Evolutionary conservation across 2,113 vertebrate genomes (phyloP), one percentile per base, ranked within the genome.

Genomic region (Sorex araneus): DNA sequence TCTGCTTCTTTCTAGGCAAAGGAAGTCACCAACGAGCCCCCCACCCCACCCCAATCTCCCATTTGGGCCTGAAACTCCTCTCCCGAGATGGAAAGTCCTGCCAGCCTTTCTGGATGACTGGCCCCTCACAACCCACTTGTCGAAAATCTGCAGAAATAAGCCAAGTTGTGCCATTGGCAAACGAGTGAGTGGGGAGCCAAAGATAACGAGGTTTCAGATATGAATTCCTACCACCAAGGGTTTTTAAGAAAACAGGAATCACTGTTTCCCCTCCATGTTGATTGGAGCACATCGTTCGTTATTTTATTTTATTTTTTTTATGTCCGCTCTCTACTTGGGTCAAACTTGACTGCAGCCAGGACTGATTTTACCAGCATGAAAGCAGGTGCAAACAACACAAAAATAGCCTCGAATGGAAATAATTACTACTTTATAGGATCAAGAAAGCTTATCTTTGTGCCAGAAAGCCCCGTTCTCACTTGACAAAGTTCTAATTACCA

Each of bases 361-460:
- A 50, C n/a, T 79, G 79, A 92, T 75, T 93, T 84, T 25, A 16
- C 75, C 92, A 78, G 93, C 84, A 57, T 36, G 27, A 91, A 89
- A 91, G 36, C 50, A 86, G 93, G 84, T 94, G 75, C 12, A 82
- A 91, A 80, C 40, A 80, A 77, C 75, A 93, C 77, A 84, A 92
- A 94, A 90, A 93, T 92, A 93, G n/a, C 73, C 18, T 83, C 50
- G 50, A 80, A 63, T 90, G 71, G 79, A 92, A 95, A 95, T 85
- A 83, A 89, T 89, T 81, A 60, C 77, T 64, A 84, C 21, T 64
- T 90, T 64, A 76, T 79, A 60, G 76, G 30, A 83, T 90, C 70
- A 88, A 85, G 78, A 85, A 88, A 93, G 16, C 7, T 2, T 47
- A 85, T 76, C 60, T 79, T 93, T 77, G 70, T 83, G 75, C 70